These are phyloP conservation scores for Meteorus colon DNA, from an alignment of 2,888 invertebrate genomes.

Conservation along the genomic window DNA sequence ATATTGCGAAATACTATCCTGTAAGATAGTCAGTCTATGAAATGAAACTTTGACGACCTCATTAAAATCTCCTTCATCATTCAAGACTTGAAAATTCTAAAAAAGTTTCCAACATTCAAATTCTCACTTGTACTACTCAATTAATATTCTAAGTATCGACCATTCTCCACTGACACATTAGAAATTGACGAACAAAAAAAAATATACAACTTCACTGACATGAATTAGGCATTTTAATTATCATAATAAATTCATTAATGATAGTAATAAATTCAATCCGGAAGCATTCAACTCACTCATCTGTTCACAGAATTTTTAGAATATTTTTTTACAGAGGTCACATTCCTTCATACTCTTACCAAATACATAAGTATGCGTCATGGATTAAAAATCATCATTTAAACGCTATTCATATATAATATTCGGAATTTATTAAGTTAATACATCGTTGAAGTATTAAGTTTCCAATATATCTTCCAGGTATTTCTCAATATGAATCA, in stretches of 20 bases:
- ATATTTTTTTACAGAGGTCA: constrained; percentile 8
- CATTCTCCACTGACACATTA: too few relatives aligned
- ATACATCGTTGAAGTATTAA: neutral
- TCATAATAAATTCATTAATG: constrained; percentile 1
- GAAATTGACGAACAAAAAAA: neutral
- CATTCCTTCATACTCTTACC: constrained; percentile 5
- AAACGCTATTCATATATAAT: neutral
- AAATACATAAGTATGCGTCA: neutral
- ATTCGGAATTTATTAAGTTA: neutral
- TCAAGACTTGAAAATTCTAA: too few relatives aligned
- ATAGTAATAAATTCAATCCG: constrained; percentile 1
- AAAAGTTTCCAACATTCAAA: too few relatives aligned
- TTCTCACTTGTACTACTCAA: too few relatives aligned
- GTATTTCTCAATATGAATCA: constrained; percentile 11
- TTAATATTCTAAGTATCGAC: too few relatives aligned
- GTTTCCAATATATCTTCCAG: neutral
- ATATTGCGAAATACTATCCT: too few relatives aligned
- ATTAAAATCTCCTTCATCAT: too few relatives aligned
- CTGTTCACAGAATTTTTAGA: neutral
- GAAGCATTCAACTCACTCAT: neutral
- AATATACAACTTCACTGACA: neutral
- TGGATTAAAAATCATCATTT: neutral
- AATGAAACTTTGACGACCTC: too few relatives aligned
- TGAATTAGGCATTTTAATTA: constrained; percentile 2
- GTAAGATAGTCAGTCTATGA: too few relatives aligned